Conservation (phyloP, 2,797 vertebrate species). For the Siniperca undulata region DNA sequence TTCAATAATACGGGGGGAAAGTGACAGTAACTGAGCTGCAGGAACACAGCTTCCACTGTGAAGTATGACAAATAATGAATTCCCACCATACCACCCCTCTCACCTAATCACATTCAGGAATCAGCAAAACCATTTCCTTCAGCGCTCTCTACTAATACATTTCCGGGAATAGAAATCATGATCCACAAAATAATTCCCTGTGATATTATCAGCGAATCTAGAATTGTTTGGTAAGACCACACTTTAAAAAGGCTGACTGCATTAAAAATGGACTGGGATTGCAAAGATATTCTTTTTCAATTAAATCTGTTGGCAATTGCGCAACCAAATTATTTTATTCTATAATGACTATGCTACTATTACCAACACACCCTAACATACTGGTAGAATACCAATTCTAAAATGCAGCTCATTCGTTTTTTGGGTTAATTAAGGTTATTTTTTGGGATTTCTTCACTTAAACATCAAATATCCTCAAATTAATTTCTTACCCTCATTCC, state of each 20-base stretch:
- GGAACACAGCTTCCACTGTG: slow-evolving; percentile 50
- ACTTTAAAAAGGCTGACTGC: slow-evolving; percentile 21
- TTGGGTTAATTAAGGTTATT: slow-evolving; percentile 54
- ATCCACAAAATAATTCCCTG: slow-evolving; percentile 74
- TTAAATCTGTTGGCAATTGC: slow-evolving; percentile 52
- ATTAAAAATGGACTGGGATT: slow-evolving; percentile 41
- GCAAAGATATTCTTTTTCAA: slow-evolving; percentile 59
- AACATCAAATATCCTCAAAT: slow-evolving; percentile 49
- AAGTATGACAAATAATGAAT: slow-evolving; percentile 78
- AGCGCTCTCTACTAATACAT: slow-evolving; percentile 63
- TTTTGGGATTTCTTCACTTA: slow-evolving; percentile 28
- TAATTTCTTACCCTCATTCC: slow-evolving; percentile 47
- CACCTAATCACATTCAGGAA: slow-evolving; percentile 76
- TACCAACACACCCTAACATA: slow-evolving; percentile 7
- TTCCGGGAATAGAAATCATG: slow-evolving; percentile 67
- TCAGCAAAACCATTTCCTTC: slow-evolving; percentile 76
- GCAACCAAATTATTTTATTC: slow-evolving; percentile 33
- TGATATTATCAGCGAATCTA: slow-evolving; percentile 66
- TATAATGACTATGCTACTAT: slow-evolving; percentile 19
- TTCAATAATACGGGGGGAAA: slow-evolving; percentile 40
- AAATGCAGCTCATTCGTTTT: slow-evolving; percentile 15
- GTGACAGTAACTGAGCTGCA: slow-evolving; percentile 39
- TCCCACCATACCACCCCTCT: slow-evolving; percentile 55
- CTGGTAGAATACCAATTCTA: slow-evolving; percentile 34
- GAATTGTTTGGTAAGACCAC: slow-evolving; percentile 44